These are phyloP conservation scores for Himalopsyche kuldschensis DNA, from an alignment of 2,888 invertebrate species.

Conservation along the genomic window DNA sequence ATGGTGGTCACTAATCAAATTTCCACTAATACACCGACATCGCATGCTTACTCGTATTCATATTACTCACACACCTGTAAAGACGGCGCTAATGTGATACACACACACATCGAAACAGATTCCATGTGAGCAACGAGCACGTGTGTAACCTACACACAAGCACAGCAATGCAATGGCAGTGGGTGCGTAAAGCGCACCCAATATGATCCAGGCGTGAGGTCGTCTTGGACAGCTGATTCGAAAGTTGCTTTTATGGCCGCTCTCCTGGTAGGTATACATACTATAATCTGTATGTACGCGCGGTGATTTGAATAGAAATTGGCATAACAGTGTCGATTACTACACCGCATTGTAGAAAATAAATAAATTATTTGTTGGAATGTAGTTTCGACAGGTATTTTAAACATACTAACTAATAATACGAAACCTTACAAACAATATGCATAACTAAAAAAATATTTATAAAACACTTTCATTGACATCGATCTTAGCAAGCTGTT, in stretches of 20 bases:
- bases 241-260: neutral
- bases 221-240: neutral
- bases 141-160: neutral
- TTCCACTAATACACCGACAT: neutral
- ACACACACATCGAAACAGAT: neutral
- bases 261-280: neutral
- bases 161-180: neutral
- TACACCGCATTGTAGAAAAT: neutral
- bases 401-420: neutral
- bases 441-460: neutral
- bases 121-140: neutral
- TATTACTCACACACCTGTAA: neutral
- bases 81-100: neutral
- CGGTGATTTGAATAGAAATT: neutral
- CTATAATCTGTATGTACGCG: neutral
- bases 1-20: neutral
- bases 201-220: neutral
- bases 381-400: neutral
- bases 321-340: slow-evolving; percentile 1
- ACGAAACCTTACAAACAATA: neutral
- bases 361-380: neutral
- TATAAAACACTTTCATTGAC: neutral
- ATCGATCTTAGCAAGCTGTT: neutral
- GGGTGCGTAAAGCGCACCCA: neutral
- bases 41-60: neutral